Percentiles rank a stretch among this genome's conserved stretches.
Conservation (phyloP, 37 sponge, comb jelly and placozoan species). For the Beroe ovata region DNA sequence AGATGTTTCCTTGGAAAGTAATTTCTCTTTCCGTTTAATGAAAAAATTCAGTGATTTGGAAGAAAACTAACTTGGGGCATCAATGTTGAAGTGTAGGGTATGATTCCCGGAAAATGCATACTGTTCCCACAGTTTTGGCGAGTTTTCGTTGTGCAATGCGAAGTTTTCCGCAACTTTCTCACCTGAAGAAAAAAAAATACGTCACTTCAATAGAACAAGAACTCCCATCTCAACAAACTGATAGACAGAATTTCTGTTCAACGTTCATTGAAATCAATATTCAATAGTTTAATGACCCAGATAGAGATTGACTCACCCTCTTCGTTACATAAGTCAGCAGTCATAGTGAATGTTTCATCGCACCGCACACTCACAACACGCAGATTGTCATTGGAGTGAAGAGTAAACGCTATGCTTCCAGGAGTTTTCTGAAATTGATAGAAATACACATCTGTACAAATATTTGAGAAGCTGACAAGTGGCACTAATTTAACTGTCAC, state of each 20-base stretch:
- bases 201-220: no score
- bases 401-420: constrained; percentile 22
- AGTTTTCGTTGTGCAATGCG: constrained; percentile 7
- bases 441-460: no score
- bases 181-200: no score
- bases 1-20: no score
- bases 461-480: no score
- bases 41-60: not conserved
- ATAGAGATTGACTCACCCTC: constrained; percentile 12
- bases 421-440: constrained; percentile 44
- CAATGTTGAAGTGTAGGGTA: constrained; percentile 42
- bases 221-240: no score
- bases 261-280: no score
- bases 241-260: no score
- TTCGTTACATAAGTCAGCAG: constrained; percentile 56
- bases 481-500: no score
- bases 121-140: constrained; percentile 63
- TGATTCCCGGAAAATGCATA: constrained; percentile 54
- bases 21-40: no score
- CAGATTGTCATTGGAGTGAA: constrained; percentile 10
- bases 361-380: constrained; percentile 36
- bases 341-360: constrained; percentile 29
- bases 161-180: constrained; percentile 62
- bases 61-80: constrained; percentile 11
- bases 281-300: no score